phyloP scores from a whole-genome alignment of 2,888 invertebrate genomes.

The Drosophila incognita region DNA sequence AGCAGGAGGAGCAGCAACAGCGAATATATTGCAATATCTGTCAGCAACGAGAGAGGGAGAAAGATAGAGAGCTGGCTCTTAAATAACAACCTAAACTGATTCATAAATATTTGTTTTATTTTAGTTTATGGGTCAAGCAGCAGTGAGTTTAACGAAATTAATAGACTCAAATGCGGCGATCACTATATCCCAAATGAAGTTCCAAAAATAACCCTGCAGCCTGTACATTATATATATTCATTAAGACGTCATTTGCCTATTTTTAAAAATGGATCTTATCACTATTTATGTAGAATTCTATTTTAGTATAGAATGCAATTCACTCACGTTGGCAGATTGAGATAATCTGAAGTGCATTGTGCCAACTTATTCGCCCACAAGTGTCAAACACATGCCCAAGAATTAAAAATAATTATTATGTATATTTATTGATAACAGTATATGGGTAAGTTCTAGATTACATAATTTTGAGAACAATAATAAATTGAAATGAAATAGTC shows the following conservation, averaged over 20 bases:
- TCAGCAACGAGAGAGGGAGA: slow-evolving; percentile 2
- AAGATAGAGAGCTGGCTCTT: slow-evolving; percentile 8
- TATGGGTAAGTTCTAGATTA: slow-evolving; percentile 18
- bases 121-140: slow-evolving; percentile 45
- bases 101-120: slow-evolving; percentile 38
- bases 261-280: slow-evolving; percentile 15
- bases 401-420: slow-evolving; percentile 23
- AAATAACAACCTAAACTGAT: slow-evolving; percentile 28
- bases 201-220: slow-evolving; percentile 35
- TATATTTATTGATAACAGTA: slow-evolving; percentile 24
- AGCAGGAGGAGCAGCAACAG: neutral
- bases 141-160: slow-evolving; percentile 38
- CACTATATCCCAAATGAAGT: slow-evolving; percentile 26
- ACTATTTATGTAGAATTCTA: neutral
- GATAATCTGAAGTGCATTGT: slow-evolving; percentile 31
- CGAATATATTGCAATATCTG: slow-evolving; percentile 31
- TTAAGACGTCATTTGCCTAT: neutral
- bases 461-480: slow-evolving; percentile 8
- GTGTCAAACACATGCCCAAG: slow-evolving; percentile 17
- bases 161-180: slow-evolving; percentile 16
- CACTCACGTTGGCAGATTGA: slow-evolving; percentile 1
- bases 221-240: slow-evolving; percentile 8
- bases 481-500: slow-evolving; percentile 5
- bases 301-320: slow-evolving; percentile 2
- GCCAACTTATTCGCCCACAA: slow-evolving; percentile 26